phyloP scores from a whole-genome alignment of 2,113 vertebrate genomes.

The Psilopsiagon aymara region DNA sequence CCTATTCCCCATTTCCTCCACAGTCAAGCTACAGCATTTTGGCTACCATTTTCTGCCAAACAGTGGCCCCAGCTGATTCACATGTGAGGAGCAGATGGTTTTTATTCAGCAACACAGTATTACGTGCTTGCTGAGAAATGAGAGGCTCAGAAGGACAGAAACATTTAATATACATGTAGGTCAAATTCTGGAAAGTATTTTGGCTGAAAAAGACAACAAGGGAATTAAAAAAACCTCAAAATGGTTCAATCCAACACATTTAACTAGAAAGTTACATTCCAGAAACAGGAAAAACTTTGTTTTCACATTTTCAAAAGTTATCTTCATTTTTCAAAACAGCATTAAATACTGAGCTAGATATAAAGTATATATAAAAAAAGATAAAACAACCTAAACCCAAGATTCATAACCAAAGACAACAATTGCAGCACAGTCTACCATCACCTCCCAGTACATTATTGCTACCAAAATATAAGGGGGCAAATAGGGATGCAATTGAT shows the following conservation, averaged over 20 bases:
- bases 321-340: neutral
- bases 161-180: neutral
- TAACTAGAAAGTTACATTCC: neutral
- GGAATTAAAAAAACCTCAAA: neutral
- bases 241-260: neutral
- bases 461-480: neutral
- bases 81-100: neutral
- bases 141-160: neutral
- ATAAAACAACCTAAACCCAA: neutral
- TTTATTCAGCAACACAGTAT: neutral
- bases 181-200: neutral
- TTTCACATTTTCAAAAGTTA: neutral
- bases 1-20: neutral
- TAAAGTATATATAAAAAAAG: neutral
- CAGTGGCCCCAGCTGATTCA: constrained; percentile 29
- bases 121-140: neutral
- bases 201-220: neutral
- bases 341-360: neutral
- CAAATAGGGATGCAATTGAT: neutral
- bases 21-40: neutral
- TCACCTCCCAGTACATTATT: neutral
- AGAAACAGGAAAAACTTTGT: neutral
- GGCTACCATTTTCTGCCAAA: neutral
- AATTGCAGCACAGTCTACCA: neutral
- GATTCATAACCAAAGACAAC: neutral